Conservation (phyloP, 53 echinoderm and acorn worm genomes). For the Henricia sp. region DNA sequence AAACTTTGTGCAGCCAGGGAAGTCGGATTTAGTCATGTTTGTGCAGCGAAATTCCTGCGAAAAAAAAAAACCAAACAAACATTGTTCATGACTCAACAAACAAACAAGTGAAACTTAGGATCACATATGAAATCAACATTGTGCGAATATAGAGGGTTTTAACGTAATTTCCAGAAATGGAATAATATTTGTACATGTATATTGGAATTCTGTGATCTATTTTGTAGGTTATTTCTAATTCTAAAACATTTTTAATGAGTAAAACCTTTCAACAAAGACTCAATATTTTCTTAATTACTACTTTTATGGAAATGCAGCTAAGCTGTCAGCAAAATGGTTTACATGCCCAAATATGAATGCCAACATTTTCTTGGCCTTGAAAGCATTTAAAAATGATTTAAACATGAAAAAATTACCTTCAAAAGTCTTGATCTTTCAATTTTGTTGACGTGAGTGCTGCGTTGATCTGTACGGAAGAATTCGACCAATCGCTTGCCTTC, state of each 20-base stretch:
- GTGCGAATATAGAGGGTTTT: no score
- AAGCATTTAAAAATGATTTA: neutral
- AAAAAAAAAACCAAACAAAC: no score
- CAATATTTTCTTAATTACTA: neutral
- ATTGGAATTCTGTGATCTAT: no score
- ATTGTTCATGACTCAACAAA: no score
- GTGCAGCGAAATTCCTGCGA: constrained; percentile 76
- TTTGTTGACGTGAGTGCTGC: constrained; percentile 57
- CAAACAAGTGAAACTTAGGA: no score
- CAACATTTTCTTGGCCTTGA: neutral
- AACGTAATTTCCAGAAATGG: no score
- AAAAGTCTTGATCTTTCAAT: constrained; percentile 62
- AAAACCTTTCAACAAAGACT: no score
- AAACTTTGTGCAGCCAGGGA: constrained; percentile 57
- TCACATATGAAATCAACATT: no score
- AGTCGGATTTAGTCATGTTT: constrained; percentile 47
- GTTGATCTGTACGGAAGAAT: constrained; percentile 76
- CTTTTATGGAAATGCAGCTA: neutral
- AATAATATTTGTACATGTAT: no score
- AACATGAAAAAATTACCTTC: constrained; percentile 63
- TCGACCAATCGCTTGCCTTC: constrained; percentile 66
- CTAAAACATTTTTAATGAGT: no score
- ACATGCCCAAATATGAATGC: neutral
- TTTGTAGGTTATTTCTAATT: no score
- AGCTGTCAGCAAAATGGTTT: neutral